Percentiles rank a stretch among this genome's conserved stretches.
Evolutionary conservation across 2,797 vertebrate species (phyloP).

Genomic region (Peromyscus nudipes): DNA sequence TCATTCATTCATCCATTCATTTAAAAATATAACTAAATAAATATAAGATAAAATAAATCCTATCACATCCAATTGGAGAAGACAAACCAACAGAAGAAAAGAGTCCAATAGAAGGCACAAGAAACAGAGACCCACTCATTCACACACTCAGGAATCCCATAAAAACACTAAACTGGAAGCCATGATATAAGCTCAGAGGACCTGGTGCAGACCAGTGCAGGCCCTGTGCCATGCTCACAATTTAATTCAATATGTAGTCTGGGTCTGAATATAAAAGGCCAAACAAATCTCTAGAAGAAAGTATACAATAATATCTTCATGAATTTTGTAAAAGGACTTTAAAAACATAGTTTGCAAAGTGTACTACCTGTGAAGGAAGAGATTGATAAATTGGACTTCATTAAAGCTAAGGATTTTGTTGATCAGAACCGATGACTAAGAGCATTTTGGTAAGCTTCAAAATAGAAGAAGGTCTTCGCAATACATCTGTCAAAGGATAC

Average conservation of each 20-base stretch:
- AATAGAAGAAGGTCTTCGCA: slow-evolving; percentile 76
- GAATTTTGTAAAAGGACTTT: slow-evolving; percentile 52
- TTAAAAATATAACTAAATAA: background rate
- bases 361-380: slow-evolving; percentile 51
- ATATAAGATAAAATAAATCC: background rate
- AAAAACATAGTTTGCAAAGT: background rate
- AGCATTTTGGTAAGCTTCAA: slow-evolving; percentile 68
- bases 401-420: slow-evolving; percentile 75
- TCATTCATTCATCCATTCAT: background rate
- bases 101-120: background rate
- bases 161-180: background rate
- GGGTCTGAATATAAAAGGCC: slow-evolving; percentile 68
- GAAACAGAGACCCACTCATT: background rate
- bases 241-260: slow-evolving; percentile 71
- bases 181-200: no score
- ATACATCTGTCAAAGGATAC: slow-evolving; percentile 71
- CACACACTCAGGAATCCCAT: background rate
- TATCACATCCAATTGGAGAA: background rate
- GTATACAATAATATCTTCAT: slow-evolving; percentile 55
- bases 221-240: slow-evolving; percentile 4
- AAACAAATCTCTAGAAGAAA: slow-evolving; percentile 68
- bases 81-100: background rate
- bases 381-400: slow-evolving; percentile 65
- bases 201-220: background rate
- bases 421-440: slow-evolving; percentile 69